These are phyloP conservation scores for Candidula unifasciata DNA, from an alignment of 2,888 invertebrate genomes.

Conservation along the genomic window DNA sequence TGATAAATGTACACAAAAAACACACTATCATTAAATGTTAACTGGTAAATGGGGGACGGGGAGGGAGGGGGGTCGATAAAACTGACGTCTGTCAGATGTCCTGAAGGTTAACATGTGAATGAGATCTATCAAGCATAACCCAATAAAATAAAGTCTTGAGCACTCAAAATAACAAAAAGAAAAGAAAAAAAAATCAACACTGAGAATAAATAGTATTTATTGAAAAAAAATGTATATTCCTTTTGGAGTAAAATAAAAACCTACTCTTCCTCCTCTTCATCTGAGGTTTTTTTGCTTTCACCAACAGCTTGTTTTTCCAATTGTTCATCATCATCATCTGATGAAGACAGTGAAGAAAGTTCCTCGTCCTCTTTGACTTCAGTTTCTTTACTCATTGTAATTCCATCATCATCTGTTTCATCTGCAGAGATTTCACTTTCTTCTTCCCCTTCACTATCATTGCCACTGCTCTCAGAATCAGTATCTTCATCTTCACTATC, in stretches of 20 bases:
- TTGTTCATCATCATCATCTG: constrained; percentile 21
- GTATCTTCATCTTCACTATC: constrained; percentile 54
- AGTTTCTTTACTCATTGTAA: constrained; percentile 44
- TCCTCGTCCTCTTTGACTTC: constrained; percentile 22
- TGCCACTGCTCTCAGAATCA: constrained; percentile 54
- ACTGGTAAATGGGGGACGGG: too few relatives aligned
- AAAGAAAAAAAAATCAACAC: too few relatives aligned
- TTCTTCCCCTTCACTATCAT: constrained; percentile 56
- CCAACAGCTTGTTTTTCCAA: not conserved
- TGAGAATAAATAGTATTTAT: too few relatives aligned
- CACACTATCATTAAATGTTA: too few relatives aligned
- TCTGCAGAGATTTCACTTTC: constrained; percentile 57
- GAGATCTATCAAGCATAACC: too few relatives aligned
- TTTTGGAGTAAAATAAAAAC: not conserved
- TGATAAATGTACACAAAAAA: too few relatives aligned
- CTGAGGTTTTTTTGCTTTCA: constrained; percentile 8
- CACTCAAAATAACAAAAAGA: too few relatives aligned
- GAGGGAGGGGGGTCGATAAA: too few relatives aligned
- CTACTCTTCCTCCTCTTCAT: constrained; percentile 43
- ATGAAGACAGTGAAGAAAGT: constrained; percentile 38
- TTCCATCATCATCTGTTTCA: constrained; percentile 53
- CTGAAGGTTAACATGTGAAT: too few relatives aligned
- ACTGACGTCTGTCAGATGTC: too few relatives aligned
- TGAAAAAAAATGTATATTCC: too few relatives aligned
- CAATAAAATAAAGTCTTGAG: too few relatives aligned